A percentile compares a stretch with the other conserved stretches of the same genome.
phyloP scores from a whole-genome alignment of 2,888 invertebrate genomes.

The Dicycla oo region DNA sequence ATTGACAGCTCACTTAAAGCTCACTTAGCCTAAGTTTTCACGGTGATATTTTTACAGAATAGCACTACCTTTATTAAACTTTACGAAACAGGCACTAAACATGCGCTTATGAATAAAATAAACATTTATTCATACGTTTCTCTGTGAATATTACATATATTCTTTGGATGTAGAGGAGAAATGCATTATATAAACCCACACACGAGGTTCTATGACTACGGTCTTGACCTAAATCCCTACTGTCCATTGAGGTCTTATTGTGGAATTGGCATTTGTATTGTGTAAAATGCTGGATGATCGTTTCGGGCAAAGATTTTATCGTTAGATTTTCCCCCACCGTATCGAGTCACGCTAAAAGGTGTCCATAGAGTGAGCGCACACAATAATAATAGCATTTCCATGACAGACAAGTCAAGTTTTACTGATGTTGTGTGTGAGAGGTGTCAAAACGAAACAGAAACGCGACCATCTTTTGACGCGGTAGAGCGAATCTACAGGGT shows the following conservation, averaged over 20 bases:
- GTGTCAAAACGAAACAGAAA: neutral
- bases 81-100: neutral
- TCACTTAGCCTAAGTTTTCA: no score
- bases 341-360: neutral
- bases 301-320: neutral
- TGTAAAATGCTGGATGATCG: neutral
- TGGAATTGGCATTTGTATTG: conserved; percentile 3
- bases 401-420: neutral
- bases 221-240: conserved; percentile 53
- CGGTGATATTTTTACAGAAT: no score
- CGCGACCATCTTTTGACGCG: neutral
- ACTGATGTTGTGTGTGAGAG: no score
- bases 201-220: conserved; percentile 3
- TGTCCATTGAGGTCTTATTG: conserved; percentile 3
- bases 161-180: conserved; percentile 45
- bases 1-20: no score
- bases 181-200: conserved; percentile 46
- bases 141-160: conserved; percentile 48
- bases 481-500: neutral
- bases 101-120: conserved; percentile 57
- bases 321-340: neutral
- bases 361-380: neutral
- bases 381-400: neutral
- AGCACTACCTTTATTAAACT: conserved; percentile 37
- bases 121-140: conserved; percentile 42